Percentiles rank a stretch among this genome's conserved stretches.
Evolutionary conservation across 1,140 invertebrate species (phyloP).

Genomic region (Platorchestia sp.): DNA sequence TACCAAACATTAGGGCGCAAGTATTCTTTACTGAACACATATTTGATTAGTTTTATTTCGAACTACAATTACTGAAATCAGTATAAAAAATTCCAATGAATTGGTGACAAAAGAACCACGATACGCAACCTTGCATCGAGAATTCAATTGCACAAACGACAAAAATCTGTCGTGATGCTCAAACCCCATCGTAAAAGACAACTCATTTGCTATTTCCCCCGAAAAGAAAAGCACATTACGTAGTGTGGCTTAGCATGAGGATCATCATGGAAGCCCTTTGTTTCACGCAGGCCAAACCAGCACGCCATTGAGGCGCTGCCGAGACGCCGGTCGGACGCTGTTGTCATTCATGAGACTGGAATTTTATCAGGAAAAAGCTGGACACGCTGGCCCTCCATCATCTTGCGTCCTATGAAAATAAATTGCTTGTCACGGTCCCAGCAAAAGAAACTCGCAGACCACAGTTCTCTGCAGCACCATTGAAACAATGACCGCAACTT

Average conservation of each 20-base stretch:
- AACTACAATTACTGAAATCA: too few relatives aligned
- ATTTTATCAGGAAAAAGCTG: constrained; percentile 43
- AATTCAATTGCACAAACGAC: too few relatives aligned
- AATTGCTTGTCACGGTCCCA: constrained; percentile 20
- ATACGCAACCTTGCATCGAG: too few relatives aligned
- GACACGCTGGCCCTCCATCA: constrained; percentile 18
- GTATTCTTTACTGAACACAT: too few relatives aligned
- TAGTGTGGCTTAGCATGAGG: not conserved
- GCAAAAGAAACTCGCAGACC: not conserved
- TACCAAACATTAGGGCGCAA: too few relatives aligned
- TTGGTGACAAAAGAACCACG: too few relatives aligned
- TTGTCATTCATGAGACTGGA: constrained; percentile 28
- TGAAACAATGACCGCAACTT: constrained; percentile 21
- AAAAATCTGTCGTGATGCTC: too few relatives aligned
- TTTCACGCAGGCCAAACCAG: not conserved
- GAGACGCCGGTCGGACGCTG: not conserved
- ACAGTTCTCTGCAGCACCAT: not conserved
- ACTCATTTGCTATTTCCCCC: not conserved
- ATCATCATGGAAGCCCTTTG: not conserved
- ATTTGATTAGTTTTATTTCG: too few relatives aligned
- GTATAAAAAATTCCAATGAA: too few relatives aligned
- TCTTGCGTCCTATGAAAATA: constrained; percentile 25
- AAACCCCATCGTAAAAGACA: too few relatives aligned
- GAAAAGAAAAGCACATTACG: not conserved
- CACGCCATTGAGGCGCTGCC: not conserved